Evolutionary conservation across 2,797 vertebrate genomes (phyloP).

Genomic region (Macroramphosus scolopax): DNA sequence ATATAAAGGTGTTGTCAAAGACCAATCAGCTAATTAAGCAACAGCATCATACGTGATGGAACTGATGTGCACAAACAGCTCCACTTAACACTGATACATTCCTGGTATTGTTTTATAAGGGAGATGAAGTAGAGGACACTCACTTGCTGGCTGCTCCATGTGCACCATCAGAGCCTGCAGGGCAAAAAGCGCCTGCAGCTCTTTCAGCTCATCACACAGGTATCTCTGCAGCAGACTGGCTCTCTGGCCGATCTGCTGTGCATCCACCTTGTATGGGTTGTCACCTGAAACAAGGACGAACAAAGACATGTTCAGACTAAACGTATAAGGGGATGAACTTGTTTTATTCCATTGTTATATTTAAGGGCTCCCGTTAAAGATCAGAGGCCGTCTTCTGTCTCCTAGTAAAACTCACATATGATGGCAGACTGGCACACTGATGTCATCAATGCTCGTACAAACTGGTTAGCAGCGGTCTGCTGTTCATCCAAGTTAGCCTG

Average conservation of each 20-base stretch:
- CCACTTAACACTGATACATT: no score
- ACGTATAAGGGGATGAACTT: no score
- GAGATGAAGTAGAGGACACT: no score
- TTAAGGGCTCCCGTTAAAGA: no score
- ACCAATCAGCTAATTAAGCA: no score
- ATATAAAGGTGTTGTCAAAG: no score
- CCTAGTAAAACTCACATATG: conserved; percentile 87
- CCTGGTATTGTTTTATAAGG: no score
- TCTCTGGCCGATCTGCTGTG: conserved; percentile 79
- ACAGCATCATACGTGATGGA: no score
- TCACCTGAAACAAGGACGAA: conserved; percentile 79
- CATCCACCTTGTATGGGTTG: conserved; percentile 85
- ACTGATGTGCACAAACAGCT: no score
- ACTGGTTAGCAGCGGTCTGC: conserved; percentile 86
- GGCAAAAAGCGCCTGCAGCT: conserved; percentile 93
- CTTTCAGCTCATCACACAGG: conserved; percentile 87
- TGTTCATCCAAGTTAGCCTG: conserved; percentile 92
- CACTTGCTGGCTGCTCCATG: conserved; percentile 95
- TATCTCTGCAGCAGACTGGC: conserved; percentile 91
- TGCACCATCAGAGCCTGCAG: conserved; percentile 94
- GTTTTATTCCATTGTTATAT: no score
- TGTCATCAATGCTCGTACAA: conserved; percentile 90
- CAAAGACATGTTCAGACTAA: not conserved
- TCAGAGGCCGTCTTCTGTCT: no score
- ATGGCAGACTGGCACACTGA: conserved; percentile 90